Conservation (phyloP, 2,797 vertebrate species). For the Sarcophilus harrisii region DNA sequence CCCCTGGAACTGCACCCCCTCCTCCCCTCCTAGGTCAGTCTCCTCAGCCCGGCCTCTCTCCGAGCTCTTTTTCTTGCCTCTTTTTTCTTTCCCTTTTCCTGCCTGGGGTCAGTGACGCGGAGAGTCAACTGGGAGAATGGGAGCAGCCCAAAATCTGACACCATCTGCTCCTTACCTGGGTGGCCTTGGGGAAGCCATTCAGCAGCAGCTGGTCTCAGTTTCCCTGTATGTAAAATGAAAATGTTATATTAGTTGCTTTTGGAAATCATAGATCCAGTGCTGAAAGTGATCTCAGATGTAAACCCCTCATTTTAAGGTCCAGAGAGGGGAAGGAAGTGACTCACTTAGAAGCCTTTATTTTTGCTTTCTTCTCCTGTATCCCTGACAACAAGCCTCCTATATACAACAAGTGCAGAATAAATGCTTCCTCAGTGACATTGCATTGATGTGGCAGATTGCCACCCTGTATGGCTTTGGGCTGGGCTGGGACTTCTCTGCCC, state of each 20-base stretch:
- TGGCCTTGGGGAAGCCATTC: neutral
- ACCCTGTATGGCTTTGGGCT: neutral
- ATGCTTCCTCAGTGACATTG: neutral
- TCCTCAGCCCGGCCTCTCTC: neutral
- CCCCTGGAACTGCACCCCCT: neutral
- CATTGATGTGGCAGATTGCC: neutral
- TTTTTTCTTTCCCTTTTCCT: constrained; percentile 20
- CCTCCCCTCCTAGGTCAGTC: constrained; percentile 1
- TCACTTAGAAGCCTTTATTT: neutral
- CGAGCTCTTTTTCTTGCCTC: neutral
- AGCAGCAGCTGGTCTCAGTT: neutral
- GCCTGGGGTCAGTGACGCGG: neutral
- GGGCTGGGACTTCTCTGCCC: neutral
- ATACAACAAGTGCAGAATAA: neutral
- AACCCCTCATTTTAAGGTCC: neutral
- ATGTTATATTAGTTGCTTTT: neutral
- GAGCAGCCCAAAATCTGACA: neutral
- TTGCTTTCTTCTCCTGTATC: neutral
- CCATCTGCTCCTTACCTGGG: neutral
- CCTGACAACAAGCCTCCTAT: neutral
- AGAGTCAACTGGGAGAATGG: neutral
- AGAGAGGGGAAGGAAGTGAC: neutral
- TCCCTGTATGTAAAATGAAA: neutral
- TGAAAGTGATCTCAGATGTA: neutral
- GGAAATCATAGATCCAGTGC: neutral